Evolutionary conservation across 2,797 vertebrate species (phyloP).

Genomic region (Nasua narica): DNA sequence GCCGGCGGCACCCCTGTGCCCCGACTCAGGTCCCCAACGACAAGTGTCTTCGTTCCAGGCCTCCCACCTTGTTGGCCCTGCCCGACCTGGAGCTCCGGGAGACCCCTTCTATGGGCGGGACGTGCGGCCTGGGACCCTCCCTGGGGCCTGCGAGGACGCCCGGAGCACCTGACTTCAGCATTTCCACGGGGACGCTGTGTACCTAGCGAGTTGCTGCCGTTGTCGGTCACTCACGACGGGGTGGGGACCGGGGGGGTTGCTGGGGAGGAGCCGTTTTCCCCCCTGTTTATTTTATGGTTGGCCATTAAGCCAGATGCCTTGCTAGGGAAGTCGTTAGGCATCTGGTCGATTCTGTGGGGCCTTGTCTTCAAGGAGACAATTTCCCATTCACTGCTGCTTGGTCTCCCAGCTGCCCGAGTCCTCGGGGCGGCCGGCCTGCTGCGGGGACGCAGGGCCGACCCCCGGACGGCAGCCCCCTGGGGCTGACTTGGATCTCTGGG

Average conservation of each 20-base stretch:
- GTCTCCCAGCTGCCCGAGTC: background rate
- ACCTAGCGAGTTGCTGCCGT: background rate
- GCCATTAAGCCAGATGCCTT: background rate
- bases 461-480: no score
- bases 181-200: accelerated
- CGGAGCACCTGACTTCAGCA: background rate
- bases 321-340: background rate
- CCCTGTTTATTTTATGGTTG: background rate
- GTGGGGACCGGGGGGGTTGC: background rate
- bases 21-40: accelerated
- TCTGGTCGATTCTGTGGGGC: background rate
- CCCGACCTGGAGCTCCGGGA: background rate
- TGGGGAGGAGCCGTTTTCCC: background rate
- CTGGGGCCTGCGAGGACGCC: background rate
- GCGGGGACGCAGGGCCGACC: background rate
- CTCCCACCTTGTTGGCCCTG: accelerated
- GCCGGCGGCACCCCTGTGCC: background rate
- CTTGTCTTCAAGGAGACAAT: background rate
- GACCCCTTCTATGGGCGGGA: accelerated
- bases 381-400: background rate
- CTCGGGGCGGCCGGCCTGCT: accelerated
- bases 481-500: background rate
- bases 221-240: background rate
- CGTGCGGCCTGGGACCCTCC: no score
- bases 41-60: accelerated